phyloP scores from a whole-genome alignment of 2,888 invertebrate species.

The Bursaphelenchus okinawaensis region DNA sequence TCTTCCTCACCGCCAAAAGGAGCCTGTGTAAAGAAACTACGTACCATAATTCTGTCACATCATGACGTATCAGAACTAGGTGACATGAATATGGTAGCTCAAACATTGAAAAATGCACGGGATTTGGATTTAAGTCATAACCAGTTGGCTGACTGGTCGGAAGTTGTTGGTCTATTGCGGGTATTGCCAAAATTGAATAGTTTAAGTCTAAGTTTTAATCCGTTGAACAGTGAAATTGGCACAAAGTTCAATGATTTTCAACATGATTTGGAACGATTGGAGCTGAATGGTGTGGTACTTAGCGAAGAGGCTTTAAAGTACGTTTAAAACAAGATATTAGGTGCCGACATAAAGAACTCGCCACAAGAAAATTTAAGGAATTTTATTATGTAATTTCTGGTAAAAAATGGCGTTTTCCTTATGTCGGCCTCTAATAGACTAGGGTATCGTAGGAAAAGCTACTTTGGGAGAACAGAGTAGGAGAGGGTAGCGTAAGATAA shows the following conservation, averaged over 20 bases:
- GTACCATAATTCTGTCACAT: slow-evolving; percentile 5
- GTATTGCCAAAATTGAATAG: slow-evolving; percentile 5
- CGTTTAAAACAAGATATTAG: background rate
- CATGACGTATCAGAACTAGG: slow-evolving; percentile 1
- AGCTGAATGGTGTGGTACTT: slow-evolving; percentile 5
- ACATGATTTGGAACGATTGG: slow-evolving; percentile 6
- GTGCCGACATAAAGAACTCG: background rate
- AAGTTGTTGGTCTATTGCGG: background rate
- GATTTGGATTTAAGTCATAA: slow-evolving; percentile 5
- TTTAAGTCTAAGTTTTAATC: slow-evolving; percentile 8
- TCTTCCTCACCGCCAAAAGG: slow-evolving; percentile 9
- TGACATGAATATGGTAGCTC: slow-evolving; percentile 7
- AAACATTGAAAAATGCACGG: slow-evolving; percentile 3
- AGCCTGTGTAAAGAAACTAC: background rate
- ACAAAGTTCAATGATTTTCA: background rate
- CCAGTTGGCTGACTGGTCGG: background rate
- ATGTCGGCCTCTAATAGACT: no score
- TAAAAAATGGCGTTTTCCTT: no score
- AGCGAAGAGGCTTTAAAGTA: background rate
- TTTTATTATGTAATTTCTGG: no score
- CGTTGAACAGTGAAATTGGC: slow-evolving; percentile 1
- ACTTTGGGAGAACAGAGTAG: no score
- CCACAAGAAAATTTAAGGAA: no score
- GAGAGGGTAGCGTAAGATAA: no score
- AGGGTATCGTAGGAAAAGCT: no score